phyloP scores from a whole-genome alignment of 2,797 vertebrate genomes.

The Leptatherina wallacei region DNA sequence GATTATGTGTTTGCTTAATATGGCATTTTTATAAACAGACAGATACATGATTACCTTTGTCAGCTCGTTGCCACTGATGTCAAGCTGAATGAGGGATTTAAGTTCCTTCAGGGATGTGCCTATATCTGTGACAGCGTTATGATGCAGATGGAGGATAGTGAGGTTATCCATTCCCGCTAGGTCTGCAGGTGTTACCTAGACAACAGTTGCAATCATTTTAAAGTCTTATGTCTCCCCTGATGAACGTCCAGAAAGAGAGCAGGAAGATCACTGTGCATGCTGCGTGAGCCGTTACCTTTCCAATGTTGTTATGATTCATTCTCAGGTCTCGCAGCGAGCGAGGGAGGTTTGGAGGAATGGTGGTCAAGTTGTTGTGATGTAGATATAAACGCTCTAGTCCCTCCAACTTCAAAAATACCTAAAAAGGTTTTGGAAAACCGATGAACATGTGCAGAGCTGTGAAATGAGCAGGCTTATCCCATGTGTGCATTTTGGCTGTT shows the following conservation, averaged over 20 bases:
- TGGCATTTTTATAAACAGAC: conserved; percentile 6
- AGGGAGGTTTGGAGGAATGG: conserved; percentile 88
- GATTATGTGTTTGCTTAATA: not conserved
- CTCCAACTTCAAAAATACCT: conserved; percentile 88
- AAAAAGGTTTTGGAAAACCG: not conserved
- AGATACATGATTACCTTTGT: conserved; percentile 74
- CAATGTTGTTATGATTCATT: conserved; percentile 90
- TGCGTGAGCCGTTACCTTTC: conserved; percentile 74
- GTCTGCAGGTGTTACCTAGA: conserved; percentile 82
- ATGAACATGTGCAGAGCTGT: not conserved
- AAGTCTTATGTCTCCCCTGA: conserved; percentile 10
- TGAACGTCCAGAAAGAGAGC: not conserved
- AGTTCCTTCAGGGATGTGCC: conserved; percentile 85
- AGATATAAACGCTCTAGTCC: conserved; percentile 91
- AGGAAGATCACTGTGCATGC: not conserved
- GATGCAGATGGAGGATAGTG: conserved; percentile 90
- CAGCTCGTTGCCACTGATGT: conserved; percentile 91
- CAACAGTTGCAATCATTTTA: conserved; percentile 19
- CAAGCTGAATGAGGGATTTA: conserved; percentile 89
- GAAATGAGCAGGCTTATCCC: not conserved
- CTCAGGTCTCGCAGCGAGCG: conserved; percentile 89
- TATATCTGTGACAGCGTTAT: conserved; percentile 91
- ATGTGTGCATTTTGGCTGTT: not conserved
- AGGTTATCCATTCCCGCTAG: conserved; percentile 93
- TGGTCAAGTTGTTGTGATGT: conserved; percentile 92